Evolutionary conservation across 2,888 invertebrate genomes (phyloP), one percentile per base, ranked within the genome.

Genomic region (Rhagonycha fulva): DNA sequence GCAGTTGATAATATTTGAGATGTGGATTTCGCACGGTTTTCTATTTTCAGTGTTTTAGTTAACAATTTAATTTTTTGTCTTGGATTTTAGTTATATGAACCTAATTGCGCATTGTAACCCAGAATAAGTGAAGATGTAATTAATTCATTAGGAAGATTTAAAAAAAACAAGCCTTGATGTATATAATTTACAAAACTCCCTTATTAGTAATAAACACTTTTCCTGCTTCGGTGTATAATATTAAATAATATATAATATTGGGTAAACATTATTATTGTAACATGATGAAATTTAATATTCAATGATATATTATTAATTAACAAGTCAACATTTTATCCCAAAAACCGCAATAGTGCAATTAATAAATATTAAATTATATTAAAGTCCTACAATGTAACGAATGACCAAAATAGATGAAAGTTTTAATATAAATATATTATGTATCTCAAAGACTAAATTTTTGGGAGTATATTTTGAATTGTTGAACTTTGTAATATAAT

Each of bases 401-500:
- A 68, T 30, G 62, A 30, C 30, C 62, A 72, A 68, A 28, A 68
- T 19, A 72, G 68, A 72, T 68, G 68, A 68, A 68, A 72, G 67
- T 72, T 72, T 67, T 19, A n/a, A 28, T 26, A 68, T n/a, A n/a
- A n/a, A n/a, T 62, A 62, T 72, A 72, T 67, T 72, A 62, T 60
- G n/a, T 68, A 62, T 61, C 68, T 23, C 28, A 23, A 67, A 24
- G 62, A n/a, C 68, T 68, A 62, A 24, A 62, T 72, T 47, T 28
- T 68, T 60, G 68, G 30, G 19, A 61, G 72, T 62, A 19, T 2
- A 28, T 68, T 68, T 61, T 63, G 11, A 72, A 72, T 23, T 24
- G 72, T 11, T 28, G 68, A 72, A 68, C 68, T 72, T 68, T 19
- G 68, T 30, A 14, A 68, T 67, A 75, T 75, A 75, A 75, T 75